A percentile compares a stretch with the other conserved stretches of the same genome.
Conservation (phyloP, 2,113 vertebrate species). For the Nycticorax nycticorax region DNA sequence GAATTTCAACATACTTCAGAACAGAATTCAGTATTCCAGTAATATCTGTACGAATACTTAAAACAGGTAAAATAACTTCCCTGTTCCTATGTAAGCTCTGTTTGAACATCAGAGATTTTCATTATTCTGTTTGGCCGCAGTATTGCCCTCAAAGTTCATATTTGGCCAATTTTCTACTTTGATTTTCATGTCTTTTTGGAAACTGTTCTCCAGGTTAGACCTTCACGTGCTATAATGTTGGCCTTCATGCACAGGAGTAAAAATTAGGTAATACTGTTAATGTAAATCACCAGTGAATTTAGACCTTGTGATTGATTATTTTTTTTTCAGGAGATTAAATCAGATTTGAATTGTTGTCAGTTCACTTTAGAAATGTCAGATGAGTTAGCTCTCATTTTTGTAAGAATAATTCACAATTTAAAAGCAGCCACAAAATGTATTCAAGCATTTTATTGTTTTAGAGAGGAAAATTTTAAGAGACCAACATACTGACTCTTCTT, state of each 20-base stretch:
- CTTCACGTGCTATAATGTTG: neutral
- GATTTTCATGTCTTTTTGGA: neutral
- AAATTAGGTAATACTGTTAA: neutral
- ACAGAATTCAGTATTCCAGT: neutral
- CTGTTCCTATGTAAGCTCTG: neutral
- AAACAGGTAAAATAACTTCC: slow-evolving; percentile 12
- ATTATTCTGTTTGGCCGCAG: neutral
- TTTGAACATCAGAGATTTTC: slow-evolving; percentile 6
- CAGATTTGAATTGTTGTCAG: neutral
- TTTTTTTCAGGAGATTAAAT: neutral
- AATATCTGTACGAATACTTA: neutral
- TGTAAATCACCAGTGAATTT: neutral
- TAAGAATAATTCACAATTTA: neutral
- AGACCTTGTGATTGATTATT: neutral
- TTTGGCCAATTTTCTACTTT: neutral
- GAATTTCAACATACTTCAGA: neutral
- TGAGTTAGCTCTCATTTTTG: neutral
- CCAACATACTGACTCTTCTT: neutral
- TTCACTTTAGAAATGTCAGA: neutral
- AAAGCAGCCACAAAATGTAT: neutral
- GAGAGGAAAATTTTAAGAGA: neutral
- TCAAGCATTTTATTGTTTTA: slow-evolving; percentile 9
- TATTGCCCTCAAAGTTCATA: neutral
- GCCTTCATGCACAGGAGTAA: neutral
- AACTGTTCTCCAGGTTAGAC: neutral